These are phyloP conservation scores for Tenthredo amoena DNA, from an alignment of 2,888 invertebrate genomes.

Conservation along the genomic window DNA sequence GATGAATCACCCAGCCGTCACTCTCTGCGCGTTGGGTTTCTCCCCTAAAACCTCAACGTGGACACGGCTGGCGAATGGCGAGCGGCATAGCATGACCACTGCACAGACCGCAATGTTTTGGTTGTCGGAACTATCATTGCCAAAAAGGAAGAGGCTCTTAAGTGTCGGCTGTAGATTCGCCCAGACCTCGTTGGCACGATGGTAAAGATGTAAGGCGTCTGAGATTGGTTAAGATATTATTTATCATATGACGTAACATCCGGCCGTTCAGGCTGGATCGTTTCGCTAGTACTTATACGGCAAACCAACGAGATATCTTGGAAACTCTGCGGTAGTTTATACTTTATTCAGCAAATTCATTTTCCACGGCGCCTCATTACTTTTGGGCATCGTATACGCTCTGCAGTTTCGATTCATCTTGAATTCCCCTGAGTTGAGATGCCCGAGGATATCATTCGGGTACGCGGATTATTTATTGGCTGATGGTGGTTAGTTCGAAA, in stretches of 20 bases:
- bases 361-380: constrained; percentile 14
- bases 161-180: background rate
- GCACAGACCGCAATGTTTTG: constrained; percentile 37
- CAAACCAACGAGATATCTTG: constrained; percentile 10
- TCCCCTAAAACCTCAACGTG: constrained; percentile 42
- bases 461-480: background rate
- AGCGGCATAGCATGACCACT: constrained; percentile 37
- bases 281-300: constrained; percentile 11
- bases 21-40: constrained; percentile 26
- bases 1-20: constrained; percentile 46
- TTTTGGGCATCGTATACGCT: constrained; percentile 3
- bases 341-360: constrained; percentile 45
- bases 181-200: constrained; percentile 18
- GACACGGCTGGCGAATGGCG: constrained; percentile 30
- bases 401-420: constrained; percentile 2
- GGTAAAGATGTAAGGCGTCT: constrained; percentile 18
- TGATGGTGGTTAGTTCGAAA: background rate
- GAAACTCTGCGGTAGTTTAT: constrained; percentile 17
- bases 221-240: constrained; percentile 45
- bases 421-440: constrained; percentile 1
- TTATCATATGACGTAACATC: constrained; percentile 37
- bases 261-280: constrained; percentile 17
- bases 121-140: constrained; percentile 43
- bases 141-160: background rate
- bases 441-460: background rate